Base-by-base conservation (phyloP, 1,140 invertebrate species). In the Chironomus striatipennis region DNA sequence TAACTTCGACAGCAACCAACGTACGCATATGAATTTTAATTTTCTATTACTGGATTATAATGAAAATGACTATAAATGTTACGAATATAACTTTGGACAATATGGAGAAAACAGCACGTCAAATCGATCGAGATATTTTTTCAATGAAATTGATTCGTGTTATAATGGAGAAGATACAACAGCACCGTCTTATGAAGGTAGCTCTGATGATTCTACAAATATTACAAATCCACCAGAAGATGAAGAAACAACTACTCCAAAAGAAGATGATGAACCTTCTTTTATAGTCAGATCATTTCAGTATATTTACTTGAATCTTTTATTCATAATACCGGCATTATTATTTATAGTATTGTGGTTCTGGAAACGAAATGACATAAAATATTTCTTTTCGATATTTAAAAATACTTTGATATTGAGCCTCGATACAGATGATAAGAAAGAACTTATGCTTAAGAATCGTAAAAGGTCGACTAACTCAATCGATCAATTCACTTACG, bases 401-500 rank as follows among this genome's bases (percentile, higher is more conserved):
- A 70, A 21, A 70, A 70, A 70, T 21, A 20, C 65, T 0, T 2
- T 70, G 17, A 70, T 70, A 70, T 70, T 70, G 18, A 70, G 65
- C 18, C 20, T 70, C 1, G 20, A 70, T 12, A 70, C n/a, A 5
- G 65, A 77, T 12, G 76, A 77, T 3, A 75, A 77, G 8, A 74
- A 79, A 10, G 34, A 73, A 4, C 74, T 79, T 3, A 9, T 24
- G 2, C n/a, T 70, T 9, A 20, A n/a, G 20, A 70, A 70, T 80
- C 7, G 75, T 64, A 12, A 75, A 79, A 34, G 74, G 74, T 7
- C 77, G 78, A 76, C 78, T 78, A 15, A 77, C 75, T 34, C 75
- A 79, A 7, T 76, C 79, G 0, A 73, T 73, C 67, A 73, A 10
- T 80, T 77, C 74, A 81, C 84, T 21, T 89, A 88, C 76, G 88